Conservation (phyloP, 2,113 vertebrate species). For the Microtus ochrogaster region DNA sequence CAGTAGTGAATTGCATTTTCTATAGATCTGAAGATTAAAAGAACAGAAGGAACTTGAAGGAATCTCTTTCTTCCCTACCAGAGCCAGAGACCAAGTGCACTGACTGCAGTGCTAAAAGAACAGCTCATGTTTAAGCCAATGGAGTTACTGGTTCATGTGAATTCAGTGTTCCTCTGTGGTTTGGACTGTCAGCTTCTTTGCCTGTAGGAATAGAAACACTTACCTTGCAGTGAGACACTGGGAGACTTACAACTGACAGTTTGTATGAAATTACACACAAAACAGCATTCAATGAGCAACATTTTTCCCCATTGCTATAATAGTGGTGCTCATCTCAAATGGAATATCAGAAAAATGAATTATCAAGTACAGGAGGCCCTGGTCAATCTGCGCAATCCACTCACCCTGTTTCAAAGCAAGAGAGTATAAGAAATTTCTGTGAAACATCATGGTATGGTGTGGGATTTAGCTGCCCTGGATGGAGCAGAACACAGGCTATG, state of each 20-base stretch:
- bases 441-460: neutral
- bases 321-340: neutral
- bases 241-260: neutral
- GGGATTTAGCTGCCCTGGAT: neutral
- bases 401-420: neutral
- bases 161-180: neutral
- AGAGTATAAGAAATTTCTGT: neutral
- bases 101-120: neutral
- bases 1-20: slow-evolving; percentile 1
- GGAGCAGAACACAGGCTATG: neutral
- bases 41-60: neutral
- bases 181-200: neutral
- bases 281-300: neutral
- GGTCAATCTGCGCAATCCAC: neutral
- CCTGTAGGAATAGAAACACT: neutral
- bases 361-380: neutral
- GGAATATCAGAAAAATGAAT: neutral
- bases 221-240: neutral
- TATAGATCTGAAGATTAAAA: neutral
- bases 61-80: neutral
- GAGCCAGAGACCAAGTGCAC: too few species aligned
- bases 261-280: neutral
- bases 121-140: neutral
- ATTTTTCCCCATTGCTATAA: neutral
- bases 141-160: neutral